These are phyloP conservation scores for Parapristionchus giblindavisi DNA, from an alignment of 2,888 invertebrate species.

Conservation along the genomic window DNA sequence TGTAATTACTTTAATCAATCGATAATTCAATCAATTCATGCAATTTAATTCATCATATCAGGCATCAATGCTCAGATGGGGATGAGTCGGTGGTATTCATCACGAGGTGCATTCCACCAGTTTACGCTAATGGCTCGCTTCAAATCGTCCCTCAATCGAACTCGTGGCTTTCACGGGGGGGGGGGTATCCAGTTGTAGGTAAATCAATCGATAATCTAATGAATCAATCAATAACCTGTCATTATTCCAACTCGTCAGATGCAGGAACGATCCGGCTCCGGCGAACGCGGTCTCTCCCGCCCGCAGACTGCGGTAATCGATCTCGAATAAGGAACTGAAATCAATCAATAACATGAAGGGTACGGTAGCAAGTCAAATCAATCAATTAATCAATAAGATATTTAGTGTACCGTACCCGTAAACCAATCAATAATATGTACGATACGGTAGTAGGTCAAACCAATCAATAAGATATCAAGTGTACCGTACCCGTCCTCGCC, in stretches of 20 bases:
- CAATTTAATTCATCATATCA: too few species aligned
- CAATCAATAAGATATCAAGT: neutral
- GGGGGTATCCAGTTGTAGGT: slow-evolving; percentile 3
- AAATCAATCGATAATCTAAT: neutral
- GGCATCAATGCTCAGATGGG: too few species aligned
- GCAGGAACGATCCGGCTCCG: slow-evolving; percentile 8
- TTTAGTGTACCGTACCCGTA: too few species aligned
- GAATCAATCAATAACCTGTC: neutral
- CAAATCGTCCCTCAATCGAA: too few species aligned
- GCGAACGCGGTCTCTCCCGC: neutral
- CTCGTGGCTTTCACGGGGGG: neutral
- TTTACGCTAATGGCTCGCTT: too few species aligned
- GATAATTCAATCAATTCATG: too few species aligned
- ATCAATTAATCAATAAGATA: neutral
- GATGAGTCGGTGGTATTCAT: too few species aligned
- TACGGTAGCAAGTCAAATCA: neutral
- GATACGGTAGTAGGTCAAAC: neutral
- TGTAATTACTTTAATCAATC: too few species aligned
- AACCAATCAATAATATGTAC: neutral
- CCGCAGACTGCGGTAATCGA: neutral
- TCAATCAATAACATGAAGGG: neutral
- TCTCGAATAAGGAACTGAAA: neutral
- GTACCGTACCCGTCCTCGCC: slow-evolving; percentile 28
- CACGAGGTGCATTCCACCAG: too few species aligned
- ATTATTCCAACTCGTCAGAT: slow-evolving; percentile 13